A percentile compares a stretch with the other conserved stretches of the same genome.
Conservation (phyloP, 2,113 vertebrate species). For the Megalops atlanticus region DNA sequence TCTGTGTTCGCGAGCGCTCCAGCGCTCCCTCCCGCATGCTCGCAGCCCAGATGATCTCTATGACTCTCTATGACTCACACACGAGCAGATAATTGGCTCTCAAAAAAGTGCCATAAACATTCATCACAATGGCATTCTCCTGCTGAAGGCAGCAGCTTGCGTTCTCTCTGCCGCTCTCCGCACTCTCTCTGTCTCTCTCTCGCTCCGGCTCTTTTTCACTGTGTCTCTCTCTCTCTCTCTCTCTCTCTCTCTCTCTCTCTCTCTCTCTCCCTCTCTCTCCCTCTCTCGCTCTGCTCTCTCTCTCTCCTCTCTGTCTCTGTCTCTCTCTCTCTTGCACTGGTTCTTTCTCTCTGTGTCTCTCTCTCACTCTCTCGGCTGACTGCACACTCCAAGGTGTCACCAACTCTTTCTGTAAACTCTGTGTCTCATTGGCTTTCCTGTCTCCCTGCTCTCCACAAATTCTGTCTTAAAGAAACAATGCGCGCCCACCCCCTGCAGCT, state of each 20-base stretch:
- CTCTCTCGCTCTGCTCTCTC: constrained; percentile 14
- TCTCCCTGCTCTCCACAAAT: constrained; percentile 42
- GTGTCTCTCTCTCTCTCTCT: neutral
- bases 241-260: constrained; percentile 17
- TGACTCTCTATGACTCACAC: constrained; percentile 53
- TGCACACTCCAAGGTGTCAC: constrained; percentile 46
- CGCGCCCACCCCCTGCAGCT: constrained; percentile 20
- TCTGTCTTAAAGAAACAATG: constrained; percentile 53
- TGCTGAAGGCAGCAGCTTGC: constrained; percentile 46
- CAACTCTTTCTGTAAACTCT: constrained; percentile 44
- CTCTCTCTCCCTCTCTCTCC: neutral
- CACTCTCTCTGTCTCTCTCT: constrained; percentile 29
- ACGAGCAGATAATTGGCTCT: constrained; percentile 64
- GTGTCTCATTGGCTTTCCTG: constrained; percentile 46
- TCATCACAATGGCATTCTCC: constrained; percentile 53
- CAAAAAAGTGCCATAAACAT: constrained; percentile 64
- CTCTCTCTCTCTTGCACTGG: neutral
- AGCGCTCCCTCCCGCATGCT: constrained; percentile 45
- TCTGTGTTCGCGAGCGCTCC: constrained; percentile 44
- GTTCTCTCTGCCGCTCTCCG: neutral
- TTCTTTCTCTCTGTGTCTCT: constrained; percentile 13
- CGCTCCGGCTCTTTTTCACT: constrained; percentile 7
- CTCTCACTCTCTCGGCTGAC: neutral
- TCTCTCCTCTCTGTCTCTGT: constrained; percentile 17
- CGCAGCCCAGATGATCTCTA: constrained; percentile 61